Conservation (phyloP, 2,888 invertebrate genomes). For the Lordiphosa andalusiaca region DNA sequence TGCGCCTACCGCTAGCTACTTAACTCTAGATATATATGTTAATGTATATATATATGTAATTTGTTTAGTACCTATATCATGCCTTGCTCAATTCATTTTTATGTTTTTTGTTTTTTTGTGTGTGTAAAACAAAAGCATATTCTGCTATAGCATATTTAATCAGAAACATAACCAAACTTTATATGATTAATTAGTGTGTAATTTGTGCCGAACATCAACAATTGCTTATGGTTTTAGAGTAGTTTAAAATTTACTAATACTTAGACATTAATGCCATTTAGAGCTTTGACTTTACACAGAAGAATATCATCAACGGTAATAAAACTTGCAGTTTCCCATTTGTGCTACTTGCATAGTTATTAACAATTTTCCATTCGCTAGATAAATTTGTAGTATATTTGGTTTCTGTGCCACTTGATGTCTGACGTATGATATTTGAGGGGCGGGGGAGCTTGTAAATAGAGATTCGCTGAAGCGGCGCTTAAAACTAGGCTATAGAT, state of each 20-base stretch:
- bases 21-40: conserved; percentile 12
- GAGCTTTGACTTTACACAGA: conserved; percentile 39
- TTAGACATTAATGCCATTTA: conserved; percentile 34
- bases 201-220: conserved; percentile 61
- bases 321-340: conserved; percentile 63
- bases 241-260: conserved; percentile 54
- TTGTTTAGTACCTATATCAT: conserved; percentile 51
- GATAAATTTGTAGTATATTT: conserved; percentile 28
- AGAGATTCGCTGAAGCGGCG: conserved; percentile 58
- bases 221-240: conserved; percentile 53
- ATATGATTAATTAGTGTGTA: conserved; percentile 20
- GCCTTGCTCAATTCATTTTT: conserved; percentile 43
- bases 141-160: conserved; percentile 1
- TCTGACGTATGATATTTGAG: conserved; percentile 48
- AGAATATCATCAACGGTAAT: conserved; percentile 76
- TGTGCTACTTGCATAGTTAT: conserved; percentile 48
- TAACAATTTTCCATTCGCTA: conserved; percentile 47
- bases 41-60: conserved; percentile 13
- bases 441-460: conserved; percentile 58
- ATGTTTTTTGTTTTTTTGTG: too few species aligned
- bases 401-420: conserved; percentile 42
- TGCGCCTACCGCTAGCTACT: conserved; percentile 56
- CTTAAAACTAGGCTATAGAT: conserved; percentile 38
- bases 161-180: conserved; percentile 7
- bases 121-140: conserved; percentile 26